Evolutionary conservation across 2,113 vertebrate species (phyloP), one percentile per base, ranked within the genome.

Genomic region (Rana temporaria): DNA sequence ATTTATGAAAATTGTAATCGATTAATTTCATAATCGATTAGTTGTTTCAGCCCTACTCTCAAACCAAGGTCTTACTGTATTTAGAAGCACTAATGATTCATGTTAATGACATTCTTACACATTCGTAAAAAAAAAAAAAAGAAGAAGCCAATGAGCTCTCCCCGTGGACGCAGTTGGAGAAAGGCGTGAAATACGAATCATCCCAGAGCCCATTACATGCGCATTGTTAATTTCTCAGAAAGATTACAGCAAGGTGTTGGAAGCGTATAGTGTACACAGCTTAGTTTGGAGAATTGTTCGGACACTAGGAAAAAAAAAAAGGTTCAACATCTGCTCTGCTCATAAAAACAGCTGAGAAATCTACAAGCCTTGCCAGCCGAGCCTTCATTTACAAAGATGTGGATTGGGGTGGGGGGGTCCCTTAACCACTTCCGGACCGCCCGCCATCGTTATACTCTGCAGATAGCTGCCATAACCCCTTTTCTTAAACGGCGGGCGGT

Each of bases 201-300:
- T 76, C 57, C 73, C 73, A 22, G 42, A 60, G 42, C 38, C 59
- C 38, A 34, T 30, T 16, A 38, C 6, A 17, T 30, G 57, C 59
- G 20, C 17, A 64, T 76, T 76, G 73, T 76, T 52, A 62, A 48
- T 63, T 69, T 63, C 57, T 63, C n/a, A 63, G 73, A 73, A 73
- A 30, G 9, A 57, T 57, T 57, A 30, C 52, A 11, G 24, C 11
- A 22, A 38, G 73, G 73, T 62, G 73, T 62, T 62, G 56, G 57
- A 62, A 75, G n/a, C 59, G 32, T 20, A 19, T 19, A n/a, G 42
- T 19, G n/a, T 59, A 19, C 57, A 42, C 73, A 17, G 9, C 8
- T 18, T 18, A 12, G 9, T 4, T 62, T 26, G 11, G 30, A 75
- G 26, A 63, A 76, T 52, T 52, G 30, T 26, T 48, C 26, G 20